Percentiles rank a stretch among this genome's conserved stretches.
These are phyloP conservation scores for Carassius carassius DNA, from an alignment of 2,113 vertebrate species.

Conservation along the genomic window DNA sequence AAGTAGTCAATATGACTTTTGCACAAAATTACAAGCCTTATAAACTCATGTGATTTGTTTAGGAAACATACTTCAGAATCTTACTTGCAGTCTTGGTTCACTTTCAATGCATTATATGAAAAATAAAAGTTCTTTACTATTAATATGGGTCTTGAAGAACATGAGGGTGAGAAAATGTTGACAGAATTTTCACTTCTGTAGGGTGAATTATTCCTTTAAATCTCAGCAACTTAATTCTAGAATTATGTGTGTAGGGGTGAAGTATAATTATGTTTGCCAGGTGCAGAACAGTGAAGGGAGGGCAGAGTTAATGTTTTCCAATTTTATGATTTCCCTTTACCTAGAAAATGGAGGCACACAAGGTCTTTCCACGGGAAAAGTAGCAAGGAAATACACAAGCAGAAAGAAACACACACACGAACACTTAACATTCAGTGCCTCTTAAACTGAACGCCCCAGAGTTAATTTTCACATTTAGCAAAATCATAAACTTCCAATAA, in stretches of 20 bases:
- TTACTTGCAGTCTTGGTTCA: neutral
- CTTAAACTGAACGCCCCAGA: neutral
- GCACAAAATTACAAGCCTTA: no score
- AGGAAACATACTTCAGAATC: no score
- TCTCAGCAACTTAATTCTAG: neutral
- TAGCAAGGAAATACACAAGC: conserved; percentile 52
- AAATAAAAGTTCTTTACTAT: neutral
- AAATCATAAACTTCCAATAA: conserved; percentile 36
- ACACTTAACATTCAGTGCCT: conserved; percentile 10
- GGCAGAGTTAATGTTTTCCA: conserved; percentile 84
- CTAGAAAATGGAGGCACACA: conserved; percentile 58
- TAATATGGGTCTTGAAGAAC: neutral
- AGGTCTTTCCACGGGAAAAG: conserved; percentile 62
- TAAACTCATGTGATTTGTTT: no score
- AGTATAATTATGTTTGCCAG: conserved; percentile 84
- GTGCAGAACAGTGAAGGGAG: conserved; percentile 74
- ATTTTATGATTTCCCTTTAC: conserved; percentile 91
- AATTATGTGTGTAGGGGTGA: conserved; percentile 44
- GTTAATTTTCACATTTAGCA: conserved; percentile 26
- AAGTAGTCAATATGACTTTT: neutral
- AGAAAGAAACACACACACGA: conserved; percentile 23
- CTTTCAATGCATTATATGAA: neutral
- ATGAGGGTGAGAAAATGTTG: neutral
- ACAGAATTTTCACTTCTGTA: no score
- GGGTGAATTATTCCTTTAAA: neutral